phyloP scores from a whole-genome alignment of 2,113 vertebrate species.

The Megaleporinus macrocephalus region DNA sequence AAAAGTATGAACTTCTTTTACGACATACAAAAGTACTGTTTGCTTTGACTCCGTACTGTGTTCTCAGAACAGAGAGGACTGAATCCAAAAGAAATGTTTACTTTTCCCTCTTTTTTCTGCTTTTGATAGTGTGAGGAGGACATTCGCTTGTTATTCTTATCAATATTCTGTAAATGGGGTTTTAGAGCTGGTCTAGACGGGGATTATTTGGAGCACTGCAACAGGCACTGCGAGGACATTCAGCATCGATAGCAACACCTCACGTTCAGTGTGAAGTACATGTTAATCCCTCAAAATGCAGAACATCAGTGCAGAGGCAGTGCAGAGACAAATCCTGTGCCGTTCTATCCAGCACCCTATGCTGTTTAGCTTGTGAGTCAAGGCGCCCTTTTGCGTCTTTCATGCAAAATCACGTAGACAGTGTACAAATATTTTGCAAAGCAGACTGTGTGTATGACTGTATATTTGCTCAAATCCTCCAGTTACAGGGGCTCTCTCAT shows the following conservation, averaged over 20 bases:
- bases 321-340: background rate
- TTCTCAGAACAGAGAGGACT: slow-evolving; percentile 36
- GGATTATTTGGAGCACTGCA: slow-evolving; percentile 37
- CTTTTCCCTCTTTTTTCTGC: slow-evolving; percentile 58
- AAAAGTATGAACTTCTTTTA: slow-evolving; percentile 41
- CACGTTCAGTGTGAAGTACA: background rate
- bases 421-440: slow-evolving; percentile 58
- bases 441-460: slow-evolving; percentile 52
- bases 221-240: background rate
- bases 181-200: slow-evolving; percentile 56
- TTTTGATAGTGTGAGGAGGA: slow-evolving; percentile 52
- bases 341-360: background rate
- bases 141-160: slow-evolving; percentile 64
- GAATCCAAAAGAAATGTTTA: slow-evolving; percentile 73
- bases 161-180: slow-evolving; percentile 61
- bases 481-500: slow-evolving; percentile 57
- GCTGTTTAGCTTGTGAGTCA: slow-evolving; percentile 10
- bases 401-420: slow-evolving; percentile 47
- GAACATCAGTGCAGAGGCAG: background rate
- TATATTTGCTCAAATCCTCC: slow-evolving; percentile 72
- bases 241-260: background rate
- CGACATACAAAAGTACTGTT: slow-evolving; percentile 50
- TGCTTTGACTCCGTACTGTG: slow-evolving; percentile 50
- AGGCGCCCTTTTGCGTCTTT: slow-evolving; percentile 28
- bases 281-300: background rate